phyloP scores from a whole-genome alignment of 1,140 invertebrate genomes.

The Dendroctonus valens region DNA sequence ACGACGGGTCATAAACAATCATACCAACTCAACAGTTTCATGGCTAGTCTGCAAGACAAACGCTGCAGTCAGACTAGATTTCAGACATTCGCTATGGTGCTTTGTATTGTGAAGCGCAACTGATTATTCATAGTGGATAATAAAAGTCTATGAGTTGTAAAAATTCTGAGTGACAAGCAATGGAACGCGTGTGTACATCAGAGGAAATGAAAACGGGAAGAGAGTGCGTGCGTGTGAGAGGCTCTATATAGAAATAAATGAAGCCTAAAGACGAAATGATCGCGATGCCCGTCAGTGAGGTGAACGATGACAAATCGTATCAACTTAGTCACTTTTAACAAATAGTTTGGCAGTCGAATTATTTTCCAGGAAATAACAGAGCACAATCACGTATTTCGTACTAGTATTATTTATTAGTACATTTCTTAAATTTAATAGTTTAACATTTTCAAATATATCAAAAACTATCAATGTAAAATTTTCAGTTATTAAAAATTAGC shows the following conservation, averaged over 20 bases:
- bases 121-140: slow-evolving; percentile 50
- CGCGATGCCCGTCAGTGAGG: slow-evolving; percentile 42
- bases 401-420: too few relatives aligned
- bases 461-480: too few relatives aligned
- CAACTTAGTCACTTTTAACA: slow-evolving; percentile 24
- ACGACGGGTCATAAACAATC: too few relatives aligned
- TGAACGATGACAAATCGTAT: slow-evolving; percentile 42
- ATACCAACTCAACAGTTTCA: too few relatives aligned
- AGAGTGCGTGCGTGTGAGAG: slow-evolving; percentile 34
- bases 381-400: too few relatives aligned
- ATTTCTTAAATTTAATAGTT: too few relatives aligned
- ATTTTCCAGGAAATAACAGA: background rate
- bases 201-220: slow-evolving; percentile 50
- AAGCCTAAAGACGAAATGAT: slow-evolving; percentile 50
- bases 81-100: slow-evolving; percentile 24
- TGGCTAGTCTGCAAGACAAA: too few relatives aligned
- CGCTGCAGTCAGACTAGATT: background rate
- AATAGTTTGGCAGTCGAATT: slow-evolving; percentile 9
- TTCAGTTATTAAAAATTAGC: too few relatives aligned
- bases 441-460: too few relatives aligned
- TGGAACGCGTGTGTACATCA: slow-evolving; percentile 46
- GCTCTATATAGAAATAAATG: slow-evolving; percentile 46
- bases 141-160: slow-evolving; percentile 52
- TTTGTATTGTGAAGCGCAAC: slow-evolving; percentile 49
- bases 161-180: slow-evolving; percentile 51